These are phyloP conservation scores for Nautilus pompilius DNA, from an alignment of 1,140 invertebrate species.

Conservation along the genomic window DNA sequence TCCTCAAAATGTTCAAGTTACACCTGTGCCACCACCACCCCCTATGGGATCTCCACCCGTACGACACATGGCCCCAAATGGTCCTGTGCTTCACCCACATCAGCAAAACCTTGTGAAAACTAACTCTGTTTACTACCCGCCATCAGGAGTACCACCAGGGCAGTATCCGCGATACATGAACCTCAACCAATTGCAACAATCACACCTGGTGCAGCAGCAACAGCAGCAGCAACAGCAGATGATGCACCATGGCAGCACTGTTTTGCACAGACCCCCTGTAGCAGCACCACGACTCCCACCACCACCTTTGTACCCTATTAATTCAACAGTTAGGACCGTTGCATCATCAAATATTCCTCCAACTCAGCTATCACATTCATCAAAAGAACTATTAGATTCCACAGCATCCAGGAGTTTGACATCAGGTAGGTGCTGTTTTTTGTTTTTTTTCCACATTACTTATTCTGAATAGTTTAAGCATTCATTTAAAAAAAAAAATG, in stretches of 20 bases:
- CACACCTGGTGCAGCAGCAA: constrained; percentile 3
- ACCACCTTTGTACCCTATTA: background rate
- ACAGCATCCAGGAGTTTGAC: too few relatives aligned
- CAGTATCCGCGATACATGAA: background rate
- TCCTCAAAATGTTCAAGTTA: constrained; percentile 5
- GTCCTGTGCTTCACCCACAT: background rate
- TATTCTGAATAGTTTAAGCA: too few relatives aligned
- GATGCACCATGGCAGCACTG: background rate
- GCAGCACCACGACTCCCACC: background rate
- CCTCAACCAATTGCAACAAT: background rate
- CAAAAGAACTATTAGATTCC: too few relatives aligned
- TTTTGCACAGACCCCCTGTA: background rate
- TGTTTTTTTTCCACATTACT: too few relatives aligned
- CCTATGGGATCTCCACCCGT: background rate
- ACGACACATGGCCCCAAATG: background rate
- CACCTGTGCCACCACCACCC: constrained; percentile 6
- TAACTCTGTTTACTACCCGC: constrained; percentile 4
- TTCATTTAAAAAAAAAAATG: too few relatives aligned
- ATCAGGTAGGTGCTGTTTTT: too few relatives aligned
- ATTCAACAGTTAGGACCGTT: too few relatives aligned
- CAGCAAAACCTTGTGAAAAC: background rate
- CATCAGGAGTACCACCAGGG: background rate
- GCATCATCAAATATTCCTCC: too few relatives aligned
- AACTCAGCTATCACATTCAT: too few relatives aligned
- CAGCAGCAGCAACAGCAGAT: constrained; percentile 7